Percentiles rank a stretch among this genome's conserved stretches.
phyloP scores from a whole-genome alignment of 2,113 vertebrate species.

The Centrocercus urophasianus region DNA sequence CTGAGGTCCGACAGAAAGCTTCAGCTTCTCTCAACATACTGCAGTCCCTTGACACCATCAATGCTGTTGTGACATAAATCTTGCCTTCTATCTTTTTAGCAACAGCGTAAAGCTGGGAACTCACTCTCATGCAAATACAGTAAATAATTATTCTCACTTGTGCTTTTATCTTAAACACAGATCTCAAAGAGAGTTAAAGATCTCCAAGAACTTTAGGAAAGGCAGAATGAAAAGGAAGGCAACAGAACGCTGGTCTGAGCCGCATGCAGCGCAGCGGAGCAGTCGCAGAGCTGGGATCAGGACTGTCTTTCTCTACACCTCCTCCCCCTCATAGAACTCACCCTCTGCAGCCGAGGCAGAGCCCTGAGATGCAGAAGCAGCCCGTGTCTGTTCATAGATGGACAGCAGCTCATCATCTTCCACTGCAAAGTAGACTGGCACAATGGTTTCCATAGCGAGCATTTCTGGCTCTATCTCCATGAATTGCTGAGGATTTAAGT shows the following conservation, averaged over 20 bases:
- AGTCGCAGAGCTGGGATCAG: background rate
- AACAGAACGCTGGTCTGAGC: background rate
- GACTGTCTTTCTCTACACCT: background rate
- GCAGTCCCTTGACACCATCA: background rate
- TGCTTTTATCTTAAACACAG: too few species aligned
- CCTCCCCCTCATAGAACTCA: slow-evolving; percentile 34
- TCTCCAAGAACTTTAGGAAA: background rate
- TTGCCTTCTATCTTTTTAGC: background rate
- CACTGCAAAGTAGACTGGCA: slow-evolving; percentile 96
- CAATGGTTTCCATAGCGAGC: slow-evolving; percentile 94
- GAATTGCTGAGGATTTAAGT: slow-evolving; percentile 86
- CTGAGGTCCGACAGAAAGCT: background rate
- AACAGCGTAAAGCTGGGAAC: background rate
- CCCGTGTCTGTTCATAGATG: slow-evolving; percentile 93
- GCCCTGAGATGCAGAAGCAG: slow-evolving; percentile 91
- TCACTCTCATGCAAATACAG: background rate
- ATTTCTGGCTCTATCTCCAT: slow-evolving; percentile 98
- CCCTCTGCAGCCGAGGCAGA: slow-evolving; percentile 94
- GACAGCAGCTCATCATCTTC: slow-evolving; percentile 95
- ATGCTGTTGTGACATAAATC: background rate
- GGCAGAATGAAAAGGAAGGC: background rate
- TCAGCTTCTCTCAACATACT: background rate
- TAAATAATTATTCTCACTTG: background rate
- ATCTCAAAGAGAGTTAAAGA: background rate
- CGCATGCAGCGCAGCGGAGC: background rate